Percentiles rank a stretch among this genome's conserved stretches.
phyloP scores from a whole-genome alignment of 2,113 vertebrate genomes.

The Variabilichromis moorii region DNA sequence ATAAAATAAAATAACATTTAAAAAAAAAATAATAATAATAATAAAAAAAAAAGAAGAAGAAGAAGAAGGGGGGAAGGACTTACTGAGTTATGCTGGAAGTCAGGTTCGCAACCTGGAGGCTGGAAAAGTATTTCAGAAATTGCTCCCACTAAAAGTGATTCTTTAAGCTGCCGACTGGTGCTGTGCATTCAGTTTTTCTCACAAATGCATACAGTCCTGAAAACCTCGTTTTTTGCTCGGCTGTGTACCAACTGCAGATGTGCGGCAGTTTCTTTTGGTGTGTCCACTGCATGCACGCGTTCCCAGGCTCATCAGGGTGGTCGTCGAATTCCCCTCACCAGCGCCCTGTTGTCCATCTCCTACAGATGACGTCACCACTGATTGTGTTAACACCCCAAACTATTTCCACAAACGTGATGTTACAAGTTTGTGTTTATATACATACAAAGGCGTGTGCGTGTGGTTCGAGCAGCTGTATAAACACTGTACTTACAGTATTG shows the following conservation, averaged over 20 bases:
- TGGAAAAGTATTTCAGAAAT: too few relatives aligned
- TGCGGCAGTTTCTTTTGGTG: not conserved
- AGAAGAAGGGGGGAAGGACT: too few relatives aligned
- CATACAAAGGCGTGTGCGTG: not conserved
- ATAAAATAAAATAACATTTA: too few relatives aligned
- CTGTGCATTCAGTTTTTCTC: not conserved
- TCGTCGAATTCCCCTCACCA: not conserved
- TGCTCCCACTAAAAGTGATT: not conserved
- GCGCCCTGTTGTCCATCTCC: not conserved
- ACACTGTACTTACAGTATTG: not conserved
- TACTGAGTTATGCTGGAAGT: too few relatives aligned
- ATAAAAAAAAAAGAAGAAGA: accelerated
- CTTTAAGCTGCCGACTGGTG: not conserved
- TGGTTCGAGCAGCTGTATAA: not conserved
- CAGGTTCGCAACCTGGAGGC: too few relatives aligned
- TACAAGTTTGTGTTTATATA: not conserved
- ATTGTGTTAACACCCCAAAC: not conserved
- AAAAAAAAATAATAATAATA: too few relatives aligned
- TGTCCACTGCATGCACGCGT: not conserved
- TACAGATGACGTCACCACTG: conserved; percentile 2
- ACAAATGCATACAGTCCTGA: accelerated
- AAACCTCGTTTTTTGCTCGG: accelerated
- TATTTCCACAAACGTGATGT: not conserved
- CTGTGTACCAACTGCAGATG: not conserved
- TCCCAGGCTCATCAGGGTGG: not conserved